Percentiles rank a stretch among this genome's conserved stretches.
Evolutionary conservation across 1,140 invertebrate genomes (phyloP).

Genomic region (Fopius arisanus): DNA sequence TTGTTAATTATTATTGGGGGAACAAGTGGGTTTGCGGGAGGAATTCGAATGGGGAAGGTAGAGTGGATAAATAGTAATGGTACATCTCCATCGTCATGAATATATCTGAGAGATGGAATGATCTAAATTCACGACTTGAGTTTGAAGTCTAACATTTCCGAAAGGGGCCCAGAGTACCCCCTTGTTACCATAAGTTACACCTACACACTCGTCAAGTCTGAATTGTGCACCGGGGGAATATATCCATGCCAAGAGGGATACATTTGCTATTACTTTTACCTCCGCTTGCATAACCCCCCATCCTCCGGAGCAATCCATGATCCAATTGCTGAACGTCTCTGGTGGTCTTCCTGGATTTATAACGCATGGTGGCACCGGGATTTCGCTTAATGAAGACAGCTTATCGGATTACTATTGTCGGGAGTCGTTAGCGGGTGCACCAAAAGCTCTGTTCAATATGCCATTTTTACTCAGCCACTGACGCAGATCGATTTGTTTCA

Average conservation of each 20-base stretch:
- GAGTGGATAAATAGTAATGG: too few species aligned
- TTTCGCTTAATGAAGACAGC: constrained; percentile 14
- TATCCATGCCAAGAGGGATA: neutral
- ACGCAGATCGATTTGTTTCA: constrained; percentile 10
- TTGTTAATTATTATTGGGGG: too few species aligned
- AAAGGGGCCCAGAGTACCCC: constrained; percentile 12
- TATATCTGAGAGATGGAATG: neutral
- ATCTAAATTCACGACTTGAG: neutral
- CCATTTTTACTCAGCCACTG: neutral
- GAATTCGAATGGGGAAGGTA: too few species aligned
- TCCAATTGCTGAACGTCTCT: neutral
- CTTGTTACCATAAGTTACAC: constrained; percentile 50
- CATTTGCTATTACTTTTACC: constrained; percentile 27
- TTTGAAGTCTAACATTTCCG: neutral
- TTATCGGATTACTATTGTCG: neutral
- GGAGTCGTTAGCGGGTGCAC: neutral
- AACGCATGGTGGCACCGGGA: neutral
- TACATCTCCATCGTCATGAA: neutral
- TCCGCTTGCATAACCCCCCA: constrained; percentile 26
- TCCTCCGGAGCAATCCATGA: constrained; percentile 10
- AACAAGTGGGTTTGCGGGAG: too few species aligned
- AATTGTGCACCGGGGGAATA: neutral
- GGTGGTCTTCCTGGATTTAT: constrained; percentile 6
- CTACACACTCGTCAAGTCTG: constrained; percentile 35
- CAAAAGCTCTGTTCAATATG: neutral